These are phyloP conservation scores for Callipepla squamata DNA, from an alignment of 2,113 vertebrate species.

Conservation along the genomic window DNA sequence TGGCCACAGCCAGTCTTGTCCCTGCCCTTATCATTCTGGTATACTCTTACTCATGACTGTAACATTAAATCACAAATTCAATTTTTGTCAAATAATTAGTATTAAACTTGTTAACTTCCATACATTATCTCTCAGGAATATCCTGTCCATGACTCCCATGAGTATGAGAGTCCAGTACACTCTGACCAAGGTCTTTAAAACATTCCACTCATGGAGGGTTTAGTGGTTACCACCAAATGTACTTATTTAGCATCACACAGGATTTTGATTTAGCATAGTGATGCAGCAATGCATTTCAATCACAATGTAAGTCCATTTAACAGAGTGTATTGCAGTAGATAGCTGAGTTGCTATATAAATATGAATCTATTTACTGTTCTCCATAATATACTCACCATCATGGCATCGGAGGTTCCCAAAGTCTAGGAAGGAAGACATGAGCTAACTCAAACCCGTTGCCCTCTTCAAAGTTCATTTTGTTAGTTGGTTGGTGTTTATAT, in stretches of 20 bases:
- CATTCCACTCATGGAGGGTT: neutral
- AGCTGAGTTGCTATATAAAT: neutral
- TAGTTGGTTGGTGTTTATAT: neutral
- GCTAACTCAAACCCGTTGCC: neutral
- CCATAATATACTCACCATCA: neutral
- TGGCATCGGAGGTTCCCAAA: neutral
- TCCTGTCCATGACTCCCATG: neutral
- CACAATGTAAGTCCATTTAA: neutral
- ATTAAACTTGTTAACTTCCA: neutral
- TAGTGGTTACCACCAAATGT: neutral
- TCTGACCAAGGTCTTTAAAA: neutral
- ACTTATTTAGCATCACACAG: neutral
- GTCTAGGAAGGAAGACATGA: neutral
- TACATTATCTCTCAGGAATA: neutral
- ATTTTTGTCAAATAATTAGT: neutral
- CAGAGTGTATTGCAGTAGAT: neutral
- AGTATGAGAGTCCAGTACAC: neutral
- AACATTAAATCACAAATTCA: neutral
- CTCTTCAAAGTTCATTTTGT: neutral
- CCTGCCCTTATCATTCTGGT: neutral
- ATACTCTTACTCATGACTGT: neutral
- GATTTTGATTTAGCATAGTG: neutral
- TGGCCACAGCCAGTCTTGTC: neutral
- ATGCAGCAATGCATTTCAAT: neutral
- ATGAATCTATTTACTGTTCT: neutral